Conservation (phyloP, 2,797 vertebrate genomes). For the Neopelma chrysocephalum region DNA sequence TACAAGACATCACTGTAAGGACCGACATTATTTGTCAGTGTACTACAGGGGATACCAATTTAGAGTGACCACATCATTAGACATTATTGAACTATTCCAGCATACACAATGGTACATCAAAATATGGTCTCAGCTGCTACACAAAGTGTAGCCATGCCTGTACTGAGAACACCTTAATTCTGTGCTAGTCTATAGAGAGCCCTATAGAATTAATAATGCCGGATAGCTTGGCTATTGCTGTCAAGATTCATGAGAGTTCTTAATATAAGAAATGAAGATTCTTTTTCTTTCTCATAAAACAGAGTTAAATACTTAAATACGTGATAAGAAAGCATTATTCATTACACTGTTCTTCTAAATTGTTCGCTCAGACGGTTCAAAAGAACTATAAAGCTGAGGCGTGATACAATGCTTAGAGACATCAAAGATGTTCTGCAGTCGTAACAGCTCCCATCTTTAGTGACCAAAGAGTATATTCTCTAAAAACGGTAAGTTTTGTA, state of each 20-base stretch:
- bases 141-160: neutral
- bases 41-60: neutral
- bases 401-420: neutral
- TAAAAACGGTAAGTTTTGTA: neutral
- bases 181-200: neutral
- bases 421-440: neutral
- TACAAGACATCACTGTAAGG: neutral
- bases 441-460: neutral
- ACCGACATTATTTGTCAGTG: slow-evolving; percentile 14
- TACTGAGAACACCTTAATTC: neutral
- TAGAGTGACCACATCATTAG: neutral
- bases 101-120: neutral
- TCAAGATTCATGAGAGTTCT: neutral
- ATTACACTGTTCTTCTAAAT: neutral
- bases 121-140: neutral
- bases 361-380: neutral
- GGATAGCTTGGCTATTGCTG: neutral
- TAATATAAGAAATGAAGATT: neutral
- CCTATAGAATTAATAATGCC: neutral
- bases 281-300: neutral
- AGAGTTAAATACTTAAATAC: neutral
- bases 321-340: neutral
- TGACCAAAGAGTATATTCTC: neutral
- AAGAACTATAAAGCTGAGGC: neutral
- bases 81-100: slow-evolving; percentile 3